Evolutionary conservation across 2,113 vertebrate species (phyloP), one percentile per base, ranked within the genome.

Genomic region (Prionailurus bengalensis): DNA sequence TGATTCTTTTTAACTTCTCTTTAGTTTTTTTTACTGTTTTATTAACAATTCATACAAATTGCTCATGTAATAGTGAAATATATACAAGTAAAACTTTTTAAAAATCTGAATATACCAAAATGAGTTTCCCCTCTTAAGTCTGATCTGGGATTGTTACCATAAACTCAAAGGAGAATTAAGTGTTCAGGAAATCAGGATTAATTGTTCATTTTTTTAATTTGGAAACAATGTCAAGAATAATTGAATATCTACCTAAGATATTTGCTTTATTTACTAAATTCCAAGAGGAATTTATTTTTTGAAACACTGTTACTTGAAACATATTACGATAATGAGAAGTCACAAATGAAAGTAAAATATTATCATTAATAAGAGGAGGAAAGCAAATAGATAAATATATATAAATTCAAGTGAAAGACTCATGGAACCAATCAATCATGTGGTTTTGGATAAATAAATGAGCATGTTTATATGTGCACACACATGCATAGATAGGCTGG

Each of bases 261-360:
- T 53, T 68, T 88, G 55, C 27, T 91, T 87, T 27, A 36, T 89
- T 94, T 76, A 68, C 36, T 74, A 85, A 89, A 66, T 79, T 82
- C 33, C 10, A 68, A 13, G 21, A 33, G 13, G 21, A 71, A 78
- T 78, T 71, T 71, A 71, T 23, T 71, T 87, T 88, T 61, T n/a
- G 51, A 78, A 93, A 48, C 25, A 39, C 5, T 58, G 2, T 51
- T 51, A 39, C 5, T 51, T 65, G 27, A 82, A 73, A 82, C 84
- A 76, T 11, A 58, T 48, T 89, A 80, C 10, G 3, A 70, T 63
- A 89, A 74, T 5, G 13, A 87, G 3, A 19, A 94, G 9, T 82
- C 53, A 63, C 61, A 63, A 55, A 86, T 9, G 68, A 81, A 86
- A 76, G 11, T 71, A 36, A 65, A 86, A 81, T 81, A 63, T 55